A percentile compares a stretch with the other conserved stretches of the same genome.
phyloP scores from a whole-genome alignment of 2,888 invertebrate genomes.

The Caradrina clavipalpis region DNA sequence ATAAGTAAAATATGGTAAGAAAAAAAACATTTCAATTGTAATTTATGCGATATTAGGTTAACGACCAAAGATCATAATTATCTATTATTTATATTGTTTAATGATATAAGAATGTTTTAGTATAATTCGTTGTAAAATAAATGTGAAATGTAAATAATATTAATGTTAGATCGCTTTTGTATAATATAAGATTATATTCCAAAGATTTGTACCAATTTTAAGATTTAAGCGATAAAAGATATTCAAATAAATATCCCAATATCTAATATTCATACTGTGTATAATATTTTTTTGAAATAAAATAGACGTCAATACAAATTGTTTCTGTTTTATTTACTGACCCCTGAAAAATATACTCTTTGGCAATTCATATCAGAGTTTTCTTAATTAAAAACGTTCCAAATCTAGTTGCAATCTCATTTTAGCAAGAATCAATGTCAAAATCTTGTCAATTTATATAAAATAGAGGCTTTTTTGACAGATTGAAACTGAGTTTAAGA shows the following conservation, averaged over 20 bases:
- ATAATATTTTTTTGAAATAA: slow-evolving; percentile 53
- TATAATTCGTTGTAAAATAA: slow-evolving; percentile 32
- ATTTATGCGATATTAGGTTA: slow-evolving; percentile 44
- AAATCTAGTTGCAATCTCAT: no score
- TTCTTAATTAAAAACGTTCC: no score
- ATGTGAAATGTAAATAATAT: slow-evolving; percentile 49
- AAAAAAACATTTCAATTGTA: slow-evolving; percentile 23
- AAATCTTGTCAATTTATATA: no score
- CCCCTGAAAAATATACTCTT: neutral
- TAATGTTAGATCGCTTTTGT: slow-evolving; percentile 41
- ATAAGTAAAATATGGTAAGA: neutral
- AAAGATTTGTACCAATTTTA: slow-evolving; percentile 64
- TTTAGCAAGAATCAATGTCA: no score
- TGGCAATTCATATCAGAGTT: no score
- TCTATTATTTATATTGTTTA: slow-evolving; percentile 9
- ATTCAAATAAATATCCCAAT: slow-evolving; percentile 19
- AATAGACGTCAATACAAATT: slow-evolving; percentile 46
- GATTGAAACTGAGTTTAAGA: no score
- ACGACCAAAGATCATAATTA: slow-evolving; percentile 47
- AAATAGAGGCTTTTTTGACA: no score
- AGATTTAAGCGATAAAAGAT: slow-evolving; percentile 32
- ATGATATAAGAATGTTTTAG: slow-evolving; percentile 11
- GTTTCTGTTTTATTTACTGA: slow-evolving; percentile 18
- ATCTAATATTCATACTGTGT: slow-evolving; percentile 30
- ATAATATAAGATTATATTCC: slow-evolving; percentile 59